Conservation (phyloP, 2,113 vertebrate species). For the Fregata magnificens region DNA sequence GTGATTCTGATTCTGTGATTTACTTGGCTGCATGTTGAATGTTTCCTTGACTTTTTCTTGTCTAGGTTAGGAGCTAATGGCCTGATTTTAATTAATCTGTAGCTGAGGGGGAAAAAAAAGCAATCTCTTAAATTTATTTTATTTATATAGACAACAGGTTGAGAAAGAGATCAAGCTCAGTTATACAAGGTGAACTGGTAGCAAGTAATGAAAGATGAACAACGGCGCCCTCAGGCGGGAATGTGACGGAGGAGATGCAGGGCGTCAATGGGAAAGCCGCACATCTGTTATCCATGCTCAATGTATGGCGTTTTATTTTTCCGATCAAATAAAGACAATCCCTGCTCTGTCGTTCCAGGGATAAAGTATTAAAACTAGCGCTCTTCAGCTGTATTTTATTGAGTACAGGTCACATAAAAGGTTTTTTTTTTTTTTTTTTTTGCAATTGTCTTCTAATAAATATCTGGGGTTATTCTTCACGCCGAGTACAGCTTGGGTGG, state of each 20-base stretch:
- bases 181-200: background rate
- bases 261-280: background rate
- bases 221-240: accelerated
- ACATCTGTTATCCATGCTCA: background rate
- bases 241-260: accelerated
- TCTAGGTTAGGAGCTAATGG: background rate
- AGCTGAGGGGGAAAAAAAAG: background rate
- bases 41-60: background rate
- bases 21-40: background rate
- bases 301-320: background rate
- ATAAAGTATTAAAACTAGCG: background rate
- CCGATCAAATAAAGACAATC: background rate
- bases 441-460: background rate
- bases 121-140: too few relatives aligned
- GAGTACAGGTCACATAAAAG: background rate
- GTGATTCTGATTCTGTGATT: too few relatives aligned
- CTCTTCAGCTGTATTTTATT: background rate
- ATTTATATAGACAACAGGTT: background rate
- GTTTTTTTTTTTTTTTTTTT: background rate
- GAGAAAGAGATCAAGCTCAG: background rate
- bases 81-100: background rate
- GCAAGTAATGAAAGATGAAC: background rate
- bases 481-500: too few relatives aligned
- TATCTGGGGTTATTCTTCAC: background rate
- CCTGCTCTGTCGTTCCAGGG: background rate